phyloP scores from a whole-genome alignment of 2,888 invertebrate species.

The Amphiduros pacificus region DNA sequence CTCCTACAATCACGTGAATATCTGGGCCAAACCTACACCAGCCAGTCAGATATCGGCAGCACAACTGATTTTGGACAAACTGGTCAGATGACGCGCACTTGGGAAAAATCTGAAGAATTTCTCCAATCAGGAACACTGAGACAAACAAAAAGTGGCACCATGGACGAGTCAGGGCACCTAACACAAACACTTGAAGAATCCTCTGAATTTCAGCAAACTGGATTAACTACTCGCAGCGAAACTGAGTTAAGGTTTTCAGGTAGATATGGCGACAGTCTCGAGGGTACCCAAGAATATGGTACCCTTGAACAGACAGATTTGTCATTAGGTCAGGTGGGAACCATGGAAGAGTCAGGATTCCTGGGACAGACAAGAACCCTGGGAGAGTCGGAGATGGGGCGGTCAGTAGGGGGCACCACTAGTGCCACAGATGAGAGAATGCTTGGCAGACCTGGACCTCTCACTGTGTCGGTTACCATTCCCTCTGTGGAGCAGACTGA shows the following conservation, averaged over 20 bases:
- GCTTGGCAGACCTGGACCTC: background rate
- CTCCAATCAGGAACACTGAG: background rate
- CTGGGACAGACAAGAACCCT: background rate
- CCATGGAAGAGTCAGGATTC: background rate
- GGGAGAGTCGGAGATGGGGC: background rate
- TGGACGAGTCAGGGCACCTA: background rate
- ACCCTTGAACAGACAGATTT: no score
- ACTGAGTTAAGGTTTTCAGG: background rate
- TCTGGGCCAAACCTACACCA: slow-evolving; percentile 39
- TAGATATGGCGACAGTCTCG: background rate
- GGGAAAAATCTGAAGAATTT: background rate
- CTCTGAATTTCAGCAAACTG: slow-evolving; percentile 4
- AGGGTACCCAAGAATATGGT: no score
- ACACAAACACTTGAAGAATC: slow-evolving; percentile 7
- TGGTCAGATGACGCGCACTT: background rate
- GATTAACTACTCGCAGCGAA: background rate
- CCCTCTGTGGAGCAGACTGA: slow-evolving; percentile 9
- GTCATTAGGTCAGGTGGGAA: background rate
- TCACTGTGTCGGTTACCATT: slow-evolving; percentile 11
- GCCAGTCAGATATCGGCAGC: slow-evolving; percentile 22
- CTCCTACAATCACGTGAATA: slow-evolving; percentile 45
- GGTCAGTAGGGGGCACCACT: background rate
- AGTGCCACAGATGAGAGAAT: background rate
- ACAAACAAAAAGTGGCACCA: background rate
- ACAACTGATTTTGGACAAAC: slow-evolving; percentile 13